A percentile compares a stretch with the other conserved stretches of the same genome.
phyloP scores from a whole-genome alignment of 2,113 vertebrate species.

The Leiothrix lutea region DNA sequence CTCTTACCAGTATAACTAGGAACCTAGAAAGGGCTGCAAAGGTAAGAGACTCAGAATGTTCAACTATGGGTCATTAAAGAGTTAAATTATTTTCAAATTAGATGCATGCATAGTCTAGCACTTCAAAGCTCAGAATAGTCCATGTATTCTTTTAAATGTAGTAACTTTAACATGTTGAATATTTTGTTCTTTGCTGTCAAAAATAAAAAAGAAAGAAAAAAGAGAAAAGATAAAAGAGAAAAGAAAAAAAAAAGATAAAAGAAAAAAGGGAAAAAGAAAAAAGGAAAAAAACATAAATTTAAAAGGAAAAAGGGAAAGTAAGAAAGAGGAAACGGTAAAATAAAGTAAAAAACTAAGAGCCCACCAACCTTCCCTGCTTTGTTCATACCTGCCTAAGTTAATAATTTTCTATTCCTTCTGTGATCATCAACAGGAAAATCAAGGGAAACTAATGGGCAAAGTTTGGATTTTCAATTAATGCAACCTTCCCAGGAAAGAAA shows the following conservation, averaged over 20 bases:
- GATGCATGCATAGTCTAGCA: too few relatives aligned
- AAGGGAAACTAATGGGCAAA: not conserved
- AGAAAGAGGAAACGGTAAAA: not conserved
- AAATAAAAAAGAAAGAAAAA: not conserved
- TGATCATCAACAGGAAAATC: not conserved
- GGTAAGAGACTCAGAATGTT: not conserved
- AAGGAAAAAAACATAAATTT: too few relatives aligned
- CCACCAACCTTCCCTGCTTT: not conserved
- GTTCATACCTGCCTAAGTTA: not conserved
- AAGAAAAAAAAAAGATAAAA: too few relatives aligned
- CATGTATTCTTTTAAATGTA: not conserved
- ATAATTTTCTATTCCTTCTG: not conserved
- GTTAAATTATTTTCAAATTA: not conserved
- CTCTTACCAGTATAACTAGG: not conserved
- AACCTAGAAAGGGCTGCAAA: not conserved
- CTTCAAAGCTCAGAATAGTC: not conserved
- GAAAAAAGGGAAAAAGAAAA: not conserved
- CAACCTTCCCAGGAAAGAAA: not conserved
- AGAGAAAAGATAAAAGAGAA: accelerated
- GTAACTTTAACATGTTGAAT: accelerated
- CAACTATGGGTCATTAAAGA: not conserved
- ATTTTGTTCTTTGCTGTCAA: not conserved
- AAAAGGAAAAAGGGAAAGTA: not conserved
- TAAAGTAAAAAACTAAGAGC: not conserved
- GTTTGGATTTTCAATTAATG: not conserved